phyloP scores from a whole-genome alignment of 1,140 invertebrate genomes.

The Drosophila serrata region DNA sequence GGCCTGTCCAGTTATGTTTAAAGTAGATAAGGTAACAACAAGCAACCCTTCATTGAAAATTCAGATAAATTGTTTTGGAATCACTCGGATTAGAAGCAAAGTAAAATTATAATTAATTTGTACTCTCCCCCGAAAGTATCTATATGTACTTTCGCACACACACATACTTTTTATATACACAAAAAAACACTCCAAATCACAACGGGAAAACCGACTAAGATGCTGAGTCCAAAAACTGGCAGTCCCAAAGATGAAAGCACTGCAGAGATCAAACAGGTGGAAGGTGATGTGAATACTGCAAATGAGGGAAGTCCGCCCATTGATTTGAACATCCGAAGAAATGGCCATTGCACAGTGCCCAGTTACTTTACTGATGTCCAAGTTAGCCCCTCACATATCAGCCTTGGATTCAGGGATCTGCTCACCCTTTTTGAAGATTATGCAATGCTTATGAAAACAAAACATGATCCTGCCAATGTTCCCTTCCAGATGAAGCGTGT shows the following conservation, averaged over 20 bases:
- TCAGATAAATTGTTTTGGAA: slow-evolving; percentile 9
- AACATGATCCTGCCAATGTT: slow-evolving; percentile 12
- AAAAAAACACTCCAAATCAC: slow-evolving; percentile 7
- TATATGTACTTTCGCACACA: slow-evolving; percentile 14
- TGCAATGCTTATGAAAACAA: slow-evolving; percentile 37
- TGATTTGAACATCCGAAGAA: slow-evolving; percentile 35
- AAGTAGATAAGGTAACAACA: slow-evolving; percentile 24
- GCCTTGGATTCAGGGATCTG: slow-evolving; percentile 56
- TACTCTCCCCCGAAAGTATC: slow-evolving; percentile 14
- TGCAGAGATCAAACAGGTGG: background rate
- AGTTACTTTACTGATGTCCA: slow-evolving; percentile 53
- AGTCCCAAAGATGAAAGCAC: slow-evolving; percentile 3
- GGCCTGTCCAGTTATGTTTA: slow-evolving; percentile 7
- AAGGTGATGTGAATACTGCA: background rate
- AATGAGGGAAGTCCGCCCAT: too few species aligned
- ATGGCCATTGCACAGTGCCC: background rate
- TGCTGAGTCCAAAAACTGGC: slow-evolving; percentile 5
- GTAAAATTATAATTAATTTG: slow-evolving; percentile 27
- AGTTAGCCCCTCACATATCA: slow-evolving; percentile 58
- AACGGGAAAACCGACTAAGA: slow-evolving; percentile 1
- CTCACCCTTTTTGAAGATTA: slow-evolving; percentile 62
- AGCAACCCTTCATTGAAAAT: slow-evolving; percentile 33
- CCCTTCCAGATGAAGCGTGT: slow-evolving; percentile 28
- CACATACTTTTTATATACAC: slow-evolving; percentile 19
- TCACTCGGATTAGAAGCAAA: slow-evolving; percentile 8